Evolutionary conservation across 2,888 invertebrate genomes (phyloP).

Genomic region (Gymnosoma rotundatum): DNA sequence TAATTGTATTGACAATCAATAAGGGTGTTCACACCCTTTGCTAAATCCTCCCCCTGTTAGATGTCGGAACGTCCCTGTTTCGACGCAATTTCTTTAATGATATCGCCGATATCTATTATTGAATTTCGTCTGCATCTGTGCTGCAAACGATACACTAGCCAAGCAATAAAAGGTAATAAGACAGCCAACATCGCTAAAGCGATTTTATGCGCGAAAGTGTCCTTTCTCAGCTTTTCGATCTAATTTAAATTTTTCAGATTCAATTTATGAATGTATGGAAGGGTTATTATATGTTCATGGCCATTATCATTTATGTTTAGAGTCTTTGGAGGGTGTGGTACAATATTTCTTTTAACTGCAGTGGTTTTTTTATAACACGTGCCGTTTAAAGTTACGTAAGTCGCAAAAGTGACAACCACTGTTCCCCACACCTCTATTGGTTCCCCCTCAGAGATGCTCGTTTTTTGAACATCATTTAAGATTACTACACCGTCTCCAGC

Average conservation of each 20-base stretch:
- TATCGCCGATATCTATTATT: background rate
- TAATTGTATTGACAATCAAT: background rate
- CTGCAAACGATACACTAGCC: slow-evolving; percentile 17
- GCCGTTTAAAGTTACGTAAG: slow-evolving; percentile 13
- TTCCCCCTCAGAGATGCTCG: too few relatives aligned
- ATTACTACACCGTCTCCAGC: too few relatives aligned
- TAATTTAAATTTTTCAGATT: slow-evolving; percentile 6
- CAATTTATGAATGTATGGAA: slow-evolving; percentile 17
- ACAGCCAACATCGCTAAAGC: background rate
- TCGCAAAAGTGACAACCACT: background rate
- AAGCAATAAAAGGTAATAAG: slow-evolving; percentile 1
- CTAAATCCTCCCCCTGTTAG: slow-evolving; percentile 10
- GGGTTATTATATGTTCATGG: slow-evolving; percentile 12
- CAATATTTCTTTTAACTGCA: background rate
- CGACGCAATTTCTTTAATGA: slow-evolving; percentile 6
- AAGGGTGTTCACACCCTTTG: background rate
- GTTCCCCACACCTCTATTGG: background rate
- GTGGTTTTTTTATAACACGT: background rate
- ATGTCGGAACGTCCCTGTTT: slow-evolving; percentile 19
- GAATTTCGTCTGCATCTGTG: background rate
- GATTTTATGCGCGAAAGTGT: background rate
- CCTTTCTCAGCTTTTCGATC: background rate
- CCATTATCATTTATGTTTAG: slow-evolving; percentile 11
- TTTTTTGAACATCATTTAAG: slow-evolving; percentile 1
- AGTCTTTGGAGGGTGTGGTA: slow-evolving; percentile 23